Percentiles rank a stretch among this genome's conserved stretches.
phyloP scores from a whole-genome alignment of 2,888 invertebrate species.

The Corythucha ciliata region DNA sequence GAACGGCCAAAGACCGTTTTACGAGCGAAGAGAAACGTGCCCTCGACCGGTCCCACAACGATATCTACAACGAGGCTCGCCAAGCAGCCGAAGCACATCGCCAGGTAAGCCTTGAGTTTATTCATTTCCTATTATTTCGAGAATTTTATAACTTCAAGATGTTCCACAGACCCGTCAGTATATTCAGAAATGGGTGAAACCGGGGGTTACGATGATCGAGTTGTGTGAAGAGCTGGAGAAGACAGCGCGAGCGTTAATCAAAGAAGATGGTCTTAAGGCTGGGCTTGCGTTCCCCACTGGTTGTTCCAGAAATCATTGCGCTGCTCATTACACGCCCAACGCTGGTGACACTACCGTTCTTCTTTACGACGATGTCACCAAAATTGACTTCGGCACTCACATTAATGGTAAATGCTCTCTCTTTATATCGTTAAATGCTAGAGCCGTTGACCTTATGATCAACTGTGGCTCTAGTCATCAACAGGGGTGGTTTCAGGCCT shows the following conservation, averaged over 20 bases:
- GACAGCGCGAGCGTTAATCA: slow-evolving; percentile 82
- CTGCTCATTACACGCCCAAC: slow-evolving; percentile 99
- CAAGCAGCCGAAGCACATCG: slow-evolving; percentile 97
- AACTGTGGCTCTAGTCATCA: too few relatives aligned
- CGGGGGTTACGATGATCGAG: slow-evolving; percentile 98
- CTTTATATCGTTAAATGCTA: too few relatives aligned
- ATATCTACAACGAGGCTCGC: slow-evolving; percentile 88
- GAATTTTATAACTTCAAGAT: too few relatives aligned
- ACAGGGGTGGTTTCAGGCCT: too few relatives aligned
- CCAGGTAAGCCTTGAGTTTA: slow-evolving; percentile 50
- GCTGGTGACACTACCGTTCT: slow-evolving; percentile 93
- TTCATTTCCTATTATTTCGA: not conserved
- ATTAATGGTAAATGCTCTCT: slow-evolving; percentile 79
- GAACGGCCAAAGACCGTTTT: slow-evolving; percentile 77
- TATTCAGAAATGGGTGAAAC: slow-evolving; percentile 89
- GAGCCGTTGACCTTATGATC: too few relatives aligned
- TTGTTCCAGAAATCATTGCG: slow-evolving; percentile 97
- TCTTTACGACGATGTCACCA: slow-evolving; percentile 92
- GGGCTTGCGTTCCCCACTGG: slow-evolving; percentile 92
- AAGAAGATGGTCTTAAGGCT: slow-evolving; percentile 82
- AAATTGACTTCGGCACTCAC: slow-evolving; percentile 98
- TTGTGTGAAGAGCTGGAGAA: slow-evolving; percentile 94
- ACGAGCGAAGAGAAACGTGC: slow-evolving; percentile 81
- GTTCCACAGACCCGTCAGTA: slow-evolving; percentile 68
- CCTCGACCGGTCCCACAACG: slow-evolving; percentile 79